phyloP scores from a whole-genome alignment of 2,888 invertebrate genomes.

The Byasa hedistus region DNA sequence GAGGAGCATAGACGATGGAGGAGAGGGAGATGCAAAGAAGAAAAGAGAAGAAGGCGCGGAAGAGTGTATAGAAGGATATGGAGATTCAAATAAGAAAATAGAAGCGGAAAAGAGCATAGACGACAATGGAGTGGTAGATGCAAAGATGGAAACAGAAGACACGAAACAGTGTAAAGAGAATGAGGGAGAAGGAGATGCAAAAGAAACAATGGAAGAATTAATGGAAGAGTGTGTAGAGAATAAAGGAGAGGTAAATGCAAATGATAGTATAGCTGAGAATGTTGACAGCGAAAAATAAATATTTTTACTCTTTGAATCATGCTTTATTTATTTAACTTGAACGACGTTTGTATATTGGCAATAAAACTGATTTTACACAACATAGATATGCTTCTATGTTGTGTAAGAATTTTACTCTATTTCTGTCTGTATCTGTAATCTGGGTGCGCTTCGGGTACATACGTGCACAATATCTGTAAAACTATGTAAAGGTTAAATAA shows the following conservation, averaged over 20 bases:
- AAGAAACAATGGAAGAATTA: slow-evolving; percentile 35
- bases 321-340: too few species aligned
- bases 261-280: neutral
- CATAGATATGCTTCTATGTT: too few species aligned
- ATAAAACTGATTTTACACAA: too few species aligned
- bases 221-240: neutral
- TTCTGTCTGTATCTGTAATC: too few species aligned
- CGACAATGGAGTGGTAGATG: slow-evolving; percentile 32
- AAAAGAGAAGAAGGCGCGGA: slow-evolving; percentile 33
- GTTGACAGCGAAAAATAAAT: slow-evolving; percentile 17
- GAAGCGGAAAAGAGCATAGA: neutral
- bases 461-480: too few species aligned
- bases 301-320: neutral
- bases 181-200: slow-evolving; percentile 33
- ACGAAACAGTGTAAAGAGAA: slow-evolving; percentile 30
- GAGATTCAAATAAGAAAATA: neutral
- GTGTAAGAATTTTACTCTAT: too few species aligned
- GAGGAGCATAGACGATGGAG: slow-evolving; percentile 37
- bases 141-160: slow-evolving; percentile 36
- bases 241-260: neutral
- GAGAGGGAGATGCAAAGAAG: slow-evolving; percentile 35
- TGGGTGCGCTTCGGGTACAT: too few species aligned
- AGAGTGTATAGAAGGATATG: neutral
- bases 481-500: too few species aligned
- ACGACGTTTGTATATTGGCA: too few species aligned